phyloP scores from a whole-genome alignment of 2,113 vertebrate genomes.

The Elaphurus davidianus region DNA sequence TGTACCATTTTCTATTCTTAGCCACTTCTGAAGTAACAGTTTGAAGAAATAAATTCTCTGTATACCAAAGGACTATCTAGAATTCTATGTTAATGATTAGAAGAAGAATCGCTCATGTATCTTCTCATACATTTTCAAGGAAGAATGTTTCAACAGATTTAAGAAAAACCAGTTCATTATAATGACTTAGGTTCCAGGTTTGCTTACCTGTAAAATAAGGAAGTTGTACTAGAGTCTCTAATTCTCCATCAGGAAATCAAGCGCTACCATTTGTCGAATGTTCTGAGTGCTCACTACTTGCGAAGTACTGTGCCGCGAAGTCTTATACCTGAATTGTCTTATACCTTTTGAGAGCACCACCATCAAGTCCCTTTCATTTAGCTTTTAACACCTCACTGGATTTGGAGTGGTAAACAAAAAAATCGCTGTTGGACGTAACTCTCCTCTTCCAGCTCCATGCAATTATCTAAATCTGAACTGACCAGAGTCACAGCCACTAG shows the following conservation, averaged over 20 bases:
- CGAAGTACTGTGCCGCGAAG: not conserved
- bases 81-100: not conserved
- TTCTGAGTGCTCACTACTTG: not conserved
- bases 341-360: not conserved
- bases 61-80: not conserved
- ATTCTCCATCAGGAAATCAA: not conserved
- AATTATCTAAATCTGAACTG: not conserved
- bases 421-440: not conserved
- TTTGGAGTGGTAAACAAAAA: not conserved
- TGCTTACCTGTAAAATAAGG: not conserved
- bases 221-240: not conserved
- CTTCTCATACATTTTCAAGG: not conserved
- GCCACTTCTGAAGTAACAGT: constrained; percentile 17
- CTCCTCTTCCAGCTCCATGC: not conserved
- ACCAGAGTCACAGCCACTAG: not conserved
- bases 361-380: not conserved
- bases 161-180: not conserved
- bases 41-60: constrained; percentile 8
- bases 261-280: not conserved
- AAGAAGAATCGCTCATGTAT: not conserved
- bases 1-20: not conserved
- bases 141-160: constrained; percentile 13
- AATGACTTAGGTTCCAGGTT: not conserved
- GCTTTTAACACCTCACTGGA: not conserved
- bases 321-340: not conserved